phyloP scores from a whole-genome alignment of 1,140 invertebrate species.

The Rhagoletis zephyria region DNA sequence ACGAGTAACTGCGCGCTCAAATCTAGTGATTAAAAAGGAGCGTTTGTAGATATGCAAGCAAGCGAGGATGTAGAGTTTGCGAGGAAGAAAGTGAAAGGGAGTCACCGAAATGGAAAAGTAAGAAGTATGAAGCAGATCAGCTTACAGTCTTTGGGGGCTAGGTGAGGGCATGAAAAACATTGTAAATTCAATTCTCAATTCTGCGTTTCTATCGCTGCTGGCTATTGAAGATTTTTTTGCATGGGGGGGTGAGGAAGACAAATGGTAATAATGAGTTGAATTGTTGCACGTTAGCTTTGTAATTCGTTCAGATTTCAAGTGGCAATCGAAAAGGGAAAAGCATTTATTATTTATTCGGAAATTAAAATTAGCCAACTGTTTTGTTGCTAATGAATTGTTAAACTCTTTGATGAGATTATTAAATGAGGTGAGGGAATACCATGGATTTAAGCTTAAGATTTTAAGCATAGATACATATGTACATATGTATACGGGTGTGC shows the following conservation, averaged over 20 bases:
- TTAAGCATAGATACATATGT: no score
- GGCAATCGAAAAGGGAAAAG: not conserved
- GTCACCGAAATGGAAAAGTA: not conserved
- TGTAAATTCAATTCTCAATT: not conserved
- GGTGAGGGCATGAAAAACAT: not conserved
- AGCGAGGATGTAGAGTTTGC: not conserved
- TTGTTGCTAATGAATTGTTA: conserved; percentile 38
- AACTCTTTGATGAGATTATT: not conserved
- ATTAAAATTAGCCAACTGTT: conserved; percentile 8
- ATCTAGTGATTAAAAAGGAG: conserved; percentile 10
- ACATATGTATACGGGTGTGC: no score
- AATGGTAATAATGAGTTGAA: conserved; percentile 32
- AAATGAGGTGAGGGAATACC: not conserved
- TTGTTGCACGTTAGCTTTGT: conserved; percentile 30
- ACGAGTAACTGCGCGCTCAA: conserved; percentile 12
- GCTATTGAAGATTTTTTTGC: not conserved
- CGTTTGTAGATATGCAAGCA: not conserved
- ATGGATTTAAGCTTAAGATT: no score
- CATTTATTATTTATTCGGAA: conserved; percentile 41
- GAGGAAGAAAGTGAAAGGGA: not conserved
- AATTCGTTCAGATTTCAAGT: conserved; percentile 18
- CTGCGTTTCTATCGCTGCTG: not conserved
- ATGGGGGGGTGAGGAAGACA: not conserved
- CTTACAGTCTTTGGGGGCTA: not conserved
- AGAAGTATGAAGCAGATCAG: not conserved